A percentile compares a stretch with the other conserved stretches of the same genome.
Conservation (phyloP, 2,797 vertebrate species). For the Agapornis canus region DNA sequence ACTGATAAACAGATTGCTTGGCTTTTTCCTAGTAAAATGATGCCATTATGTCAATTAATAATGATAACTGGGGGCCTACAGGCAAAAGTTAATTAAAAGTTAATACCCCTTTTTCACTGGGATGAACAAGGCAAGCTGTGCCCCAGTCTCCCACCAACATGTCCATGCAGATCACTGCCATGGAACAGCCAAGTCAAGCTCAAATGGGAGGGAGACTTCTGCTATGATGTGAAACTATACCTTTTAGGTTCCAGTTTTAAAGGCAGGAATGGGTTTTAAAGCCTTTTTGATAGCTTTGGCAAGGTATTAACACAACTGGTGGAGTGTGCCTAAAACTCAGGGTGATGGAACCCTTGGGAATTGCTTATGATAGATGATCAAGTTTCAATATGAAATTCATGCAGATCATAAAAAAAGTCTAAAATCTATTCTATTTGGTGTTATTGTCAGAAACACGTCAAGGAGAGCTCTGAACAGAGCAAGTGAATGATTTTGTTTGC, state of each 20-base stretch:
- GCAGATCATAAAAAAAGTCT: not conserved
- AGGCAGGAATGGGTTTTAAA: not conserved
- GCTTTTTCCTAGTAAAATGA: not conserved
- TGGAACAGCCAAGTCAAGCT: not conserved
- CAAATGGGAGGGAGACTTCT: not conserved
- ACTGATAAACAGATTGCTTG: not conserved
- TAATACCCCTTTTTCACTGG: not conserved
- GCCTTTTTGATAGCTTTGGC: not conserved
- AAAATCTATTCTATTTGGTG: not conserved
- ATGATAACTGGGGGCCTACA: not conserved
- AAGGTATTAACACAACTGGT: not conserved
- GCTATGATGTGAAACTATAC: accelerated
- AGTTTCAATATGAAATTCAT: not conserved
- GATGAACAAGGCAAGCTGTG: not conserved
- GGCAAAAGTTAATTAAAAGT: not conserved
- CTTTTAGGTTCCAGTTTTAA: not conserved
- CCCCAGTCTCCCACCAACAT: not conserved
- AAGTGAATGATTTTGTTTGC: not conserved
- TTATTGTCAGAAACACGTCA: not conserved
- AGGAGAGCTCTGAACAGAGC: not conserved
- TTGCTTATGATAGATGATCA: not conserved
- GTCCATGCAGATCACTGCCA: accelerated
- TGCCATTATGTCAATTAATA: not conserved
- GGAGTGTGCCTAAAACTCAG: not conserved
- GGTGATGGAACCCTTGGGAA: not conserved